phyloP scores from a whole-genome alignment of 2,797 vertebrate genomes.

The Coreius guichenoti region DNA sequence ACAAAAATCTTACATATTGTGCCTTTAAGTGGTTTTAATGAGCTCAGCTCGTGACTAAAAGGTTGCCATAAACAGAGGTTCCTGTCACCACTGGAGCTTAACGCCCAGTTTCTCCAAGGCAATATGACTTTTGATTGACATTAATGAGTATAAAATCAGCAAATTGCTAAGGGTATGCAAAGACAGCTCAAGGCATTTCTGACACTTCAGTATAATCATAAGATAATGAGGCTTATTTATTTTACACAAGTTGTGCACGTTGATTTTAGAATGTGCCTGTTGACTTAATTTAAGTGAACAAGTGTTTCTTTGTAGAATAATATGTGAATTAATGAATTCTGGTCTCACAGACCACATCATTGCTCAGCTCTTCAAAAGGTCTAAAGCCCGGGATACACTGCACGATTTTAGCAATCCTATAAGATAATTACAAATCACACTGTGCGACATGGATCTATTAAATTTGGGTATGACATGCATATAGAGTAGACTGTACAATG shows the following conservation, averaged over 20 bases:
- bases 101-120: background rate
- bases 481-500: no score
- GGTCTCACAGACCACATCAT: background rate
- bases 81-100: background rate
- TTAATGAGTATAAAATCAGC: conserved; percentile 7
- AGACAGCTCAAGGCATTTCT: background rate
- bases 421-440: no score
- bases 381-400: background rate
- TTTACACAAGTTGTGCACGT: background rate
- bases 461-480: no score
- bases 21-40: conserved; percentile 1
- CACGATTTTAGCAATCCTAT: no score
- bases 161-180: background rate
- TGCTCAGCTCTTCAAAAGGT: background rate
- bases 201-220: background rate
- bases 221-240: background rate
- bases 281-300: background rate
- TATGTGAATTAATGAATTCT: background rate
- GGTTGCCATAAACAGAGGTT: background rate
- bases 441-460: no score
- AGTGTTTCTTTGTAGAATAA: background rate
- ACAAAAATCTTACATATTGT: no score
- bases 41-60: background rate
- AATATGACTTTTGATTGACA: conserved; percentile 19
- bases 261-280: background rate